Base-by-base conservation (phyloP, 1,140 invertebrate genomes). In the Physella acuta region DNA sequence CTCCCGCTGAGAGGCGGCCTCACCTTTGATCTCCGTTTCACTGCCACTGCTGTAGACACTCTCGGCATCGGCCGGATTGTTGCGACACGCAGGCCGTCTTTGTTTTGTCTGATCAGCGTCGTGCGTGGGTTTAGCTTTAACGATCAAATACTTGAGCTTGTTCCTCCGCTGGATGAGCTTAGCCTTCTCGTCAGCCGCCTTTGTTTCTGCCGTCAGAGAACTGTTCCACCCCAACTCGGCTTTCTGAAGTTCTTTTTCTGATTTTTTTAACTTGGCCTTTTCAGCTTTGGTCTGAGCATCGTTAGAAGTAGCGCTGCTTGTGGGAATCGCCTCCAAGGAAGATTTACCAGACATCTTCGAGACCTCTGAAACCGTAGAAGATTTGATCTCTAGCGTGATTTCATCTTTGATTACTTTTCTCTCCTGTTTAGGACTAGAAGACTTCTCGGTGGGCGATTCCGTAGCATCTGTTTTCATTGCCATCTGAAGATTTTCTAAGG, bases 181-280 rank as follows among this genome's bases (percentile, higher is more conserved):
- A 2, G 49, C 2, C 30, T 64, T 64, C 28, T 64, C 62, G 3
- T 28, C 62, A 3, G 51, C 62, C 3, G 30, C 39, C 26, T 52
- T 64, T 5, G 24, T 49, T 4, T 39, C 62, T 0, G 62, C 49
- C n/a, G 44, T 28, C 4, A 44, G 30, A 20, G 24, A 49, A 49
- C 51, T 52, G n/a, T 64, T 64, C 62, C 62, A 64, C 1, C 62
- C 62, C 17, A 52, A 2, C 62, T 64, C 62, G 0, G 62, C 62
- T 33, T 64, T 11, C 33, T 64, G 62, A 3, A 64, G 28, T 33
- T 64, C 62, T 28, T 64, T 64, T 26, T 64, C 62, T 37, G 4
- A 28, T 39, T 44, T 39, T 26, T 39, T 61, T 2, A 39, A 4
- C 26, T 61, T 61, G 5, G 1, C 17, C 20, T 58, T 30, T n/a